phyloP scores from a whole-genome alignment of 2,888 invertebrate species.

The Drosophila anceps region DNA sequence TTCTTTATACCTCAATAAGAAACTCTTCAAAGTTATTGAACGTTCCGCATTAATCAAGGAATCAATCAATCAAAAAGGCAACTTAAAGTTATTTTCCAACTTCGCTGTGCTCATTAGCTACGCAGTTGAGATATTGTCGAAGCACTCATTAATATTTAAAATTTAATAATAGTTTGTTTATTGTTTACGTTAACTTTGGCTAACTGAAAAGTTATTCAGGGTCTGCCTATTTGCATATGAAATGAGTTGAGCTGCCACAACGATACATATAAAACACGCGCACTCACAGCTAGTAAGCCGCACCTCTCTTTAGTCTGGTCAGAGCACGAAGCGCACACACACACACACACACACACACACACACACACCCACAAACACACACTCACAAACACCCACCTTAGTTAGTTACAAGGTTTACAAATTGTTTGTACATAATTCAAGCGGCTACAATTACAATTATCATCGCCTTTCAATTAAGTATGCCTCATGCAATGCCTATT shows the following conservation, averaged over 20 bases:
- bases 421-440: slow-evolving; percentile 55
- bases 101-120: not conserved
- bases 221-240: slow-evolving; percentile 25
- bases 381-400: slow-evolving; percentile 1
- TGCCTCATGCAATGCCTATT: slow-evolving; percentile 63
- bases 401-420: slow-evolving; percentile 47
- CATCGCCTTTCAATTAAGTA: slow-evolving; percentile 53
- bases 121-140: not conserved
- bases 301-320: slow-evolving; percentile 41
- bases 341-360: slow-evolving; percentile 12
- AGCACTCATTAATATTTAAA: slow-evolving; percentile 7
- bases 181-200: slow-evolving; percentile 6
- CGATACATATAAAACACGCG: not conserved
- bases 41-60: not conserved
- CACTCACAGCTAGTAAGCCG: slow-evolving; percentile 19
- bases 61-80: not conserved
- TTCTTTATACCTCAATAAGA: no score
- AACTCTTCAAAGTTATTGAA: not conserved
- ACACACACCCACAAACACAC: slow-evolving; percentile 5
- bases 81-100: no score
- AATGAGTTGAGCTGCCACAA: slow-evolving; percentile 15
- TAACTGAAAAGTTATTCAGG: slow-evolving; percentile 23
- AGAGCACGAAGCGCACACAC: slow-evolving; percentile 14
- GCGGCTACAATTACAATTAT: slow-evolving; percentile 36
- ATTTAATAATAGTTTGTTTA: slow-evolving; percentile 13